Evolutionary conservation across 2,797 vertebrate genomes (phyloP).

Genomic region (Xenentodon cancila): DNA sequence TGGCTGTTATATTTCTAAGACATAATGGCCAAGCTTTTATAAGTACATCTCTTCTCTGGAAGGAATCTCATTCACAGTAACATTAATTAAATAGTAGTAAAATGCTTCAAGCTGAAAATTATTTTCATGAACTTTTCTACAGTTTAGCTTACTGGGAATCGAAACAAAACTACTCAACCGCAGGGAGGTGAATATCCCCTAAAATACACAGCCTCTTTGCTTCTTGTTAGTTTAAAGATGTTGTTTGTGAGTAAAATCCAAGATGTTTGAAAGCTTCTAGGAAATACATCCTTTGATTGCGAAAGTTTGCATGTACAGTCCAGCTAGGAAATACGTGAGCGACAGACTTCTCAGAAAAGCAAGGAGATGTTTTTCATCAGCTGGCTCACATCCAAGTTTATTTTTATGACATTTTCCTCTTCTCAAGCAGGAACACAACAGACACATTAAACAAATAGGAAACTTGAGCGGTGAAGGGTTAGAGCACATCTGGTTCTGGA

Average conservation of each 20-base stretch:
- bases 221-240: no score
- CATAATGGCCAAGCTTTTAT: constrained; percentile 62
- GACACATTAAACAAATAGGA: constrained; percentile 1
- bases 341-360: no score
- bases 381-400: background rate
- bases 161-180: constrained; percentile 6
- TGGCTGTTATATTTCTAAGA: constrained; percentile 54
- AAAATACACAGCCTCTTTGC: constrained; percentile 2
- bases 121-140: constrained; percentile 24
- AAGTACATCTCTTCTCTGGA: constrained; percentile 32
- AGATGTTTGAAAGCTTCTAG: no score
- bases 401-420: constrained; percentile 16
- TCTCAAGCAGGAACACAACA: constrained; percentile 17
- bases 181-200: constrained; percentile 2
- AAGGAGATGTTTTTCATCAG: no score
- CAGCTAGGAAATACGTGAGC: no score
- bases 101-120: constrained; percentile 28
- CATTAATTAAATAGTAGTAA: constrained; percentile 37
- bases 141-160: background rate
- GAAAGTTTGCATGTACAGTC: no score
- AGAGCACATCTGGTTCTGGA: no score
- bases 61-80: constrained; percentile 22
- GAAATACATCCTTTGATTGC: no score
- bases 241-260: no score
- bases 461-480: no score